Evolutionary conservation across 2,113 vertebrate genomes (phyloP), one percentile per base, ranked within the genome.

Genomic region (Lepus europaeus): DNA sequence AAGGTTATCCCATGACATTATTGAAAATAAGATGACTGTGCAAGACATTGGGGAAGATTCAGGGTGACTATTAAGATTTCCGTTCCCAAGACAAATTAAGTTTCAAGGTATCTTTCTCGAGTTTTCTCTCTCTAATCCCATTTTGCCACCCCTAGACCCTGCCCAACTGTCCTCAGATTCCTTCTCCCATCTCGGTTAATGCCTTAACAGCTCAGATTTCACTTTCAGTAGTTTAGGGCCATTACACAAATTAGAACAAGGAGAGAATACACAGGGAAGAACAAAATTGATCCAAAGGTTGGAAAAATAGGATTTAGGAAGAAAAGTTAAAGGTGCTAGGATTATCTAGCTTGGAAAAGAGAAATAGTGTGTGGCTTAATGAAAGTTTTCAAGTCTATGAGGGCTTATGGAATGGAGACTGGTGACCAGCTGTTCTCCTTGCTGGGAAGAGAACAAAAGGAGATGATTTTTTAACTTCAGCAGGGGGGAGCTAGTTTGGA

Each of bases 311-410:
- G 45, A 76, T 33, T 87, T 92, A 70, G 10, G 11, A 73, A 69
- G n/a, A 89, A 84, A 72, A 23, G 45, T 90, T 86, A 72, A 94
- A 91, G 51, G 45, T 87, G 10, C 33, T 91, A 82, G 49, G 72
- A 66, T 81, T 93, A 78, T 93, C 90, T 14, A 77, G 36, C 39
- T 64, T 92, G 69, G 63, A 93, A 90, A 88, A 96, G 31, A 89
- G 76, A 94, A 92, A 63, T 22, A 63, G 23, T 81, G 45, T 33
- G 36, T 91, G 25, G 25, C 36, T 86, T 93, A 77, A 63, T 69
- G 79, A 59, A 91, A 70, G 20, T 93, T 93, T 96, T 94, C 29
- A 49, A 78, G 59, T 56, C 25, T 70, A 61, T 92, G 64, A 89
- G 89, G 59, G n/a, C 45, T 89, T 81, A 66, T 94, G 63, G 6